Base-by-base conservation (phyloP, 2,113 vertebrate genomes). In the Paratilapia polleni region DNA sequence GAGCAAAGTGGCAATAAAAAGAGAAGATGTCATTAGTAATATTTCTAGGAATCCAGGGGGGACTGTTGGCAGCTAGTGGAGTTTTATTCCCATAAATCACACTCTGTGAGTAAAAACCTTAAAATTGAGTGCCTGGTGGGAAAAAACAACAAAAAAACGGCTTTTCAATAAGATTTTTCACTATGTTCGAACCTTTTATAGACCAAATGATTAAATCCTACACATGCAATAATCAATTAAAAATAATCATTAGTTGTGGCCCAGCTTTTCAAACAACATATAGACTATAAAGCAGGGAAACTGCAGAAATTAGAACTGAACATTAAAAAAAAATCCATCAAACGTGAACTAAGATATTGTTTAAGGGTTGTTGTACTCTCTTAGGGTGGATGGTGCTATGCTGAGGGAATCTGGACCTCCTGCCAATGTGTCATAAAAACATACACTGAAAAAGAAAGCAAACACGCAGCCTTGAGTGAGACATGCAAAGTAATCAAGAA, bases 1-100 rank as follows among this genome's bases (percentile, higher is more conserved):
- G 12, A 74, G 26, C 6, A 87, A 81, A 57, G 34, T 66, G 13
- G 78, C 28, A 74, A 19, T 73, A 60, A 22, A 77, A 56, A 52
- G 19, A 34, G 14, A 77, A 13, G 12, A 56, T 26, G 22, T 38
- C 9, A 41, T n/a, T 61, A 26, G 49, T 20, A 6, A 54, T 75
- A 22, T 83, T 64, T 52, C 2, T 22, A 54, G 4, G 6, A 70
- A n/a, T 77, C n/a, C 8, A 20, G 63, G 28, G 13, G 9, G 6
- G 6, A 4, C 34, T 59, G 7, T 20, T 38, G 20, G 3, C 28
- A 5, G 6, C 20, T 11, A 8, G 15, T 17, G 11, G 28, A 34
- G 31, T 31, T 47, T 24, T 13, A 68, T 9, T 68, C 14, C 20
- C 11, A 22, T 20, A 41, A 10, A 66, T n/a, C 12, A 41, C 36